A percentile compares a stretch with the other conserved stretches of the same genome.
Conservation (phyloP, 2,888 invertebrate genomes). For the Thera britannica region DNA sequence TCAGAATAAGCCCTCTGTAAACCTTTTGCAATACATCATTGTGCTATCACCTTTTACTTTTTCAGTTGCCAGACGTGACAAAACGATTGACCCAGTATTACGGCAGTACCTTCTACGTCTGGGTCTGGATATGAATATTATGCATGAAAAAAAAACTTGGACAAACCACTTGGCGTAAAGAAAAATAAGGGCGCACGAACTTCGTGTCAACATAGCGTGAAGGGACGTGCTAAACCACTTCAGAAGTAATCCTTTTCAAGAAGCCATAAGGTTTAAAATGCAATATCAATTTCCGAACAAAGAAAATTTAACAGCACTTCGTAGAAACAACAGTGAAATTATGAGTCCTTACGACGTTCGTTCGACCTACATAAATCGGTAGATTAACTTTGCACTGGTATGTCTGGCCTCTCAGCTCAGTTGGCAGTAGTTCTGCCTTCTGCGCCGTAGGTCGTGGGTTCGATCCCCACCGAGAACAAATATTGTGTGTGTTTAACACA, state of each 20-base stretch:
- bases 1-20: too few relatives aligned
- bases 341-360: conserved; percentile 58
- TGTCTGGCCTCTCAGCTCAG: too few relatives aligned
- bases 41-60: neutral
- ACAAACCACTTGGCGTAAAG: conserved; percentile 45
- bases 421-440: too few relatives aligned
- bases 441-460: too few relatives aligned
- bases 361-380: conserved; percentile 50
- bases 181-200: conserved; percentile 74
- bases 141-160: conserved; percentile 37
- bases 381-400: conserved; percentile 39
- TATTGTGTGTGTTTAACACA: too few relatives aligned
- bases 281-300: conserved; percentile 41
- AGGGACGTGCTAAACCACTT: conserved; percentile 38
- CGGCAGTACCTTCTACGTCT: conserved; percentile 24
- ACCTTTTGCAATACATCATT: neutral
- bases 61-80: conserved; percentile 14
- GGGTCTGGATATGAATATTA: conserved; percentile 26
- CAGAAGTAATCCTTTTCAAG: conserved; percentile 39
- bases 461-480: too few relatives aligned
- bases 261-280: conserved; percentile 49
- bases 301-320: conserved; percentile 49
- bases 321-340: conserved; percentile 62
- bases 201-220: conserved; percentile 75
- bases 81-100: conserved; percentile 20